Conservation (phyloP, 2,888 invertebrate species). For the Tipula vernalis region DNA sequence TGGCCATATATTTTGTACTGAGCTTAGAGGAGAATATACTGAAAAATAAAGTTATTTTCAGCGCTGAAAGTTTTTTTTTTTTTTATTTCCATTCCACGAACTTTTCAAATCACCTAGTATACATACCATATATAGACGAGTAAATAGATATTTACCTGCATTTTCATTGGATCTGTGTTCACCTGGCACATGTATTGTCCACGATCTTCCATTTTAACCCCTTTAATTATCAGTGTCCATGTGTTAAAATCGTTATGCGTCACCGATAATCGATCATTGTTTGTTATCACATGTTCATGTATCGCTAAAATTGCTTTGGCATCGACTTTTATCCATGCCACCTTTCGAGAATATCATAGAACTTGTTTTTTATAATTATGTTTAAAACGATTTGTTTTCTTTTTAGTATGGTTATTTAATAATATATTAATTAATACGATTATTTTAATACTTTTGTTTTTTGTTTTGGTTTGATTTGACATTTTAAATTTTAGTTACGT, state of each 20-base stretch:
- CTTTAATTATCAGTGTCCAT: conserved; percentile 80
- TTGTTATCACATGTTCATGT: conserved; percentile 87
- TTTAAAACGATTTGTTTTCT: not conserved
- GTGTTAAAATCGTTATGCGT: conserved; percentile 88
- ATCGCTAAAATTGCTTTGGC: conserved; percentile 87
- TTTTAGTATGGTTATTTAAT: not conserved
- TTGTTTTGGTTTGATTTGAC: not conserved
- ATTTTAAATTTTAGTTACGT: not conserved
- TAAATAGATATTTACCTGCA: conserved; percentile 52
- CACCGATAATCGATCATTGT: conserved; percentile 77
- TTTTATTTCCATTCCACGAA: too few species aligned
- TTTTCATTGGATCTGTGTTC: conserved; percentile 89
- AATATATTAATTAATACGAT: not conserved
- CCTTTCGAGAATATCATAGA: conserved; percentile 39
- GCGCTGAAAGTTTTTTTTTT: too few species aligned
- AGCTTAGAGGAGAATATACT: too few species aligned
- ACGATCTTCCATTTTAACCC: conserved; percentile 73
- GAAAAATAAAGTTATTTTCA: too few species aligned
- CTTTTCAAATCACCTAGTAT: too few species aligned
- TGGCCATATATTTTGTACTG: too few species aligned
- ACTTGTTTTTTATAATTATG: not conserved
- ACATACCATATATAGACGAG: not conserved
- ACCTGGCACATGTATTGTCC: conserved; percentile 93
- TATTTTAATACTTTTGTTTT: not conserved
- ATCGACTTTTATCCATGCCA: conserved; percentile 91